Conservation (phyloP, 2,797 vertebrate species). For the Scarus forsteni region DNA sequence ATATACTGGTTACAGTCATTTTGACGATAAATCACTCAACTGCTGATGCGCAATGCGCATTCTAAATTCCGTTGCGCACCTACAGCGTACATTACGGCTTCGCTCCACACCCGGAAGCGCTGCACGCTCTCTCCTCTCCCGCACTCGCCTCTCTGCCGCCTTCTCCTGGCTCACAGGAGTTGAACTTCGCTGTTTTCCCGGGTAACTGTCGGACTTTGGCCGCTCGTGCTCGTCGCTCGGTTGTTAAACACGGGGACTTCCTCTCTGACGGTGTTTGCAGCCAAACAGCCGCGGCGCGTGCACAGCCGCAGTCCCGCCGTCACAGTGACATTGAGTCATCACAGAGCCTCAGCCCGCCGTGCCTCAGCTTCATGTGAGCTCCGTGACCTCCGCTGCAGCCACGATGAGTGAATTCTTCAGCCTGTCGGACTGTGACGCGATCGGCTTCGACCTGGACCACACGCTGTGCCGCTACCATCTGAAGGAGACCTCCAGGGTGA, state of each 20-base stretch:
- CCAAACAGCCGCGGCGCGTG: conserved; percentile 7
- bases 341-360: conserved; percentile 20
- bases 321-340: conserved; percentile 66
- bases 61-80: conserved; percentile 7
- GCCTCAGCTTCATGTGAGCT: not conserved
- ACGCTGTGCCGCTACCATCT: conserved; percentile 93
- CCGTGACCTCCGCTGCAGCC: not conserved
- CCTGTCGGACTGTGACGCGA: conserved; percentile 90
- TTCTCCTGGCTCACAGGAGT: conserved; percentile 47
- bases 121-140: not conserved
- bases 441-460: conserved; percentile 95
- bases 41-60: not conserved
- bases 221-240: not conserved
- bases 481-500: conserved; percentile 91
- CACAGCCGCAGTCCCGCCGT: conserved; percentile 24
- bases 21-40: too few species aligned
- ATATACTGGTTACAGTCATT: too few species aligned
- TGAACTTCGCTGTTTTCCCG: conserved; percentile 15
- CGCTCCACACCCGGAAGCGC: conserved; percentile 57
- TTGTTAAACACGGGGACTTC: not conserved
- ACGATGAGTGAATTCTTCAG: conserved; percentile 90
- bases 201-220: conserved; percentile 22
- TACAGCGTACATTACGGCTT: conserved; percentile 45
- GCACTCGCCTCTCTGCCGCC: conserved; percentile 57
- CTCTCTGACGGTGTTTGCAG: not conserved